phyloP scores from a whole-genome alignment of 2,113 vertebrate species.

The Nothobranchius kuhntae region DNA sequence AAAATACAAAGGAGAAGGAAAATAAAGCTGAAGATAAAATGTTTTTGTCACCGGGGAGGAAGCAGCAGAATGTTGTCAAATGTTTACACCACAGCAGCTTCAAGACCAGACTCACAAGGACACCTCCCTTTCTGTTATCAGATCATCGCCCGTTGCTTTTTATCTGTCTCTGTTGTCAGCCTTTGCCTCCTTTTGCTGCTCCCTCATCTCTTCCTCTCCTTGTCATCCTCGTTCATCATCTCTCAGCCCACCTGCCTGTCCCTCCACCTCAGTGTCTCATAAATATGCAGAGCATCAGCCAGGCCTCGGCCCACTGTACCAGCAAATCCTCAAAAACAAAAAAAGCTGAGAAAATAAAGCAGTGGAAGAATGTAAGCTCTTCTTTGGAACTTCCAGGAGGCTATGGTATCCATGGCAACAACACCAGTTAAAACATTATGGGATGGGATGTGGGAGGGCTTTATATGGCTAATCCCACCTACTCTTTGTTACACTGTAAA shows the following conservation, averaged over 20 bases:
- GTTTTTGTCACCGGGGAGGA: constrained; percentile 66
- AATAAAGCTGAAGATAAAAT: constrained; percentile 63
- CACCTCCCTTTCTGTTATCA: constrained; percentile 11
- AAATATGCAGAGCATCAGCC: constrained; percentile 59
- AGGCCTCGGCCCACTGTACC: constrained; percentile 44
- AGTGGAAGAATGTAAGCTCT: constrained; percentile 35
- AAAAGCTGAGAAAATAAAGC: constrained; percentile 14
- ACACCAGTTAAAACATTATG: constrained; percentile 38
- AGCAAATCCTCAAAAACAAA: constrained; percentile 27
- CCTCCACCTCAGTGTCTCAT: constrained; percentile 35
- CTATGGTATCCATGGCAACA: constrained; percentile 57
- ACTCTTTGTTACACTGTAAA: constrained; percentile 39
- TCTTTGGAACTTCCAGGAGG: constrained; percentile 54
- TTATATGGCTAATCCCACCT: constrained; percentile 38
- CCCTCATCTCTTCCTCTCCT: constrained; percentile 10
- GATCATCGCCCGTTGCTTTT: constrained; percentile 20
- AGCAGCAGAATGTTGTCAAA: constrained; percentile 73
- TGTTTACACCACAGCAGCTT: constrained; percentile 59
- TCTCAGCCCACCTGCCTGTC: constrained; percentile 31
- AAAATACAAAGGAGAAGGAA: neutral
- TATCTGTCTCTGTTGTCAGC: constrained; percentile 13
- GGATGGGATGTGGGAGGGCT: constrained; percentile 50
- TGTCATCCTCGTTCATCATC: constrained; percentile 26
- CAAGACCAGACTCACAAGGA: constrained; percentile 10
- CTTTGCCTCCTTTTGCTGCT: constrained; percentile 37